phyloP scores from a whole-genome alignment of 1,140 invertebrate genomes.

The Drosophila pandora region DNA sequence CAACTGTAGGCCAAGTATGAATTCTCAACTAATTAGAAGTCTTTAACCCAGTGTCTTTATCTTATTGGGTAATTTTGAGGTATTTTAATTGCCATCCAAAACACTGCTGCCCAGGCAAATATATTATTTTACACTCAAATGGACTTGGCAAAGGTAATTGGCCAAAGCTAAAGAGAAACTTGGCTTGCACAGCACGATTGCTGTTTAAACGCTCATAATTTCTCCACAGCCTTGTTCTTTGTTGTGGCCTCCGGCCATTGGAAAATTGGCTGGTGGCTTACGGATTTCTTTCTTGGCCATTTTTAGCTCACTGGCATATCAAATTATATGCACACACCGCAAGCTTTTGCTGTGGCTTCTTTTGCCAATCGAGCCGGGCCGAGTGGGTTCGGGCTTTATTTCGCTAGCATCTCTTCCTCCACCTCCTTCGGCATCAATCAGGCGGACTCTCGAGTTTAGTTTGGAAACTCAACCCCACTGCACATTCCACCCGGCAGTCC shows the following conservation, averaged over 20 bases:
- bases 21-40: background rate
- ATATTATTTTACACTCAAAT: conserved; percentile 36
- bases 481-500: conserved; percentile 5
- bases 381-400: background rate
- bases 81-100: background rate
- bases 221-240: conserved; percentile 22
- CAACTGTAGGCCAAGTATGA: background rate
- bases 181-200: conserved; percentile 16
- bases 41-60: background rate
- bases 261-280: conserved; percentile 27
- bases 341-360: conserved; percentile 78
- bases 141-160: conserved; percentile 25
- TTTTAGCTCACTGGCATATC: conserved; percentile 34
- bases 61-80: background rate
- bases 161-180: conserved; percentile 13
- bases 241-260: conserved; percentile 39
- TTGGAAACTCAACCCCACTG: conserved; percentile 13
- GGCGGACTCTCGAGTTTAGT: conserved; percentile 8
- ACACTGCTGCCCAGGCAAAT: background rate
- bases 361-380: conserved; percentile 35
- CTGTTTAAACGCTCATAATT: conserved; percentile 40
- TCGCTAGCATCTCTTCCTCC: conserved; percentile 17
- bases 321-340: conserved; percentile 69
- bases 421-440: conserved; percentile 35
- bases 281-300: conserved; percentile 48